Percentiles rank a stretch among this genome's conserved stretches.
phyloP scores from a whole-genome alignment of 2,888 invertebrate species.

The Mesochorus sp. region DNA sequence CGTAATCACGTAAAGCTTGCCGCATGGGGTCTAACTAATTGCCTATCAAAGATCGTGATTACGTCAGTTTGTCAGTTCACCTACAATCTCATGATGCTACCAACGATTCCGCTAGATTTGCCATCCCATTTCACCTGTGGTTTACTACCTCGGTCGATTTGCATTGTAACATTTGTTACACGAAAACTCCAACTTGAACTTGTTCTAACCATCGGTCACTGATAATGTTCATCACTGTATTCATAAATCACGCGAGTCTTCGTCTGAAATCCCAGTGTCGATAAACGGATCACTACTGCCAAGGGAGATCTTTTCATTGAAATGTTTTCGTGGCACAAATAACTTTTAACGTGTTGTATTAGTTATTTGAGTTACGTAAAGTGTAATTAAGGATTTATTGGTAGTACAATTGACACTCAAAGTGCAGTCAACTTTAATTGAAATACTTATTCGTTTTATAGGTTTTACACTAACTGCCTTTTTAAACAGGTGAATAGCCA shows the following conservation, averaged over 20 bases:
- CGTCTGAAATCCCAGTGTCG: neutral
- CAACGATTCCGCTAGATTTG: conserved; percentile 12
- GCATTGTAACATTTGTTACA: conserved; percentile 52
- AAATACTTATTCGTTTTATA: too few species aligned
- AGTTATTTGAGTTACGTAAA: too few species aligned
- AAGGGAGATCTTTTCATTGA: too few species aligned
- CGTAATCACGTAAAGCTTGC: conserved; percentile 74
- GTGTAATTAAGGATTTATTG: too few species aligned
- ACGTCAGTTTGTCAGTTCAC: conserved; percentile 78
- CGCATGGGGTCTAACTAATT: conserved; percentile 77
- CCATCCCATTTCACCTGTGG: conserved; percentile 30
- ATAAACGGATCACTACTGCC: conserved; percentile 2
- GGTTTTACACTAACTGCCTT: too few species aligned
- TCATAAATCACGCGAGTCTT: conserved; percentile 36
- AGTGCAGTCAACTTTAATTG: too few species aligned
- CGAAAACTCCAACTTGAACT: conserved; percentile 38
- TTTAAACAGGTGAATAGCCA: too few species aligned
- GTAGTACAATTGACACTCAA: too few species aligned
- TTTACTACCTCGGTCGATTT: conserved; percentile 28
- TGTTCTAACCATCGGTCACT: conserved; percentile 39
- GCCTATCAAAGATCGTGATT: conserved; percentile 79
- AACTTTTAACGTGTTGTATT: too few species aligned
- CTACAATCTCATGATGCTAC: conserved; percentile 28
- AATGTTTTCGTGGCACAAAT: too few species aligned
- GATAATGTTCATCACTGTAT: conserved; percentile 8